Evolutionary conservation across 2,797 vertebrate genomes (phyloP).

Genomic region (Euthynnus affinis): DNA sequence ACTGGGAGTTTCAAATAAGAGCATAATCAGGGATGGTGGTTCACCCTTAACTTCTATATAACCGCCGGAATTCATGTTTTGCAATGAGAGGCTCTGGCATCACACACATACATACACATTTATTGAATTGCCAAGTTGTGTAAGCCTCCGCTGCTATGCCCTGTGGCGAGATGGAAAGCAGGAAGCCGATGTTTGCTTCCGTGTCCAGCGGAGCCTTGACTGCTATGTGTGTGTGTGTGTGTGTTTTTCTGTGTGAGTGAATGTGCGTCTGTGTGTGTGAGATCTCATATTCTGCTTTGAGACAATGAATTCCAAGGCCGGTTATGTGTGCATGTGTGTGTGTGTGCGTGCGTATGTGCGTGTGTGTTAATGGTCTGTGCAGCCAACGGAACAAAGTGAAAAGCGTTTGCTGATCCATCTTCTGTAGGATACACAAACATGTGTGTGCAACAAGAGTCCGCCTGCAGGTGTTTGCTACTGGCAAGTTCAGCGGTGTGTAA

Average conservation of each 20-base stretch:
- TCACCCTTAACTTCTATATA: neutral
- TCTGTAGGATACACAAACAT: constrained; percentile 47
- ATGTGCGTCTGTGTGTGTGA: constrained; percentile 1
- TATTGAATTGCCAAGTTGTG: neutral
- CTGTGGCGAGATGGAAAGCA: constrained; percentile 41
- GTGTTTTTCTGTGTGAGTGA: constrained; percentile 32
- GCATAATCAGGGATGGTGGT: neutral
- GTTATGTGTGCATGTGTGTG: neutral
- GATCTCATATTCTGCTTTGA: constrained; percentile 26
- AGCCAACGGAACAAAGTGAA: constrained; percentile 64
- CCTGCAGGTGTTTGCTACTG: constrained; percentile 38
- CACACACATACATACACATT: constrained; percentile 17
- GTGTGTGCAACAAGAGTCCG: constrained; percentile 26
- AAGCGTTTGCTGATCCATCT: constrained; percentile 55
- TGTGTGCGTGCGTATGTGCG: constrained; percentile 1
- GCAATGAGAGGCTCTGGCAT: neutral
- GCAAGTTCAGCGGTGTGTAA: constrained; percentile 35
- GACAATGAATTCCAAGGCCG: constrained; percentile 50
- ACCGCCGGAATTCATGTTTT: constrained; percentile 15
- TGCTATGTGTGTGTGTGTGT: constrained; percentile 27
- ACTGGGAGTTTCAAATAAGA: constrained; percentile 37
- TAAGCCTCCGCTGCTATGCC: constrained; percentile 32
- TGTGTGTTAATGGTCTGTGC: constrained; percentile 59
- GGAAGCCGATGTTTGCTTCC: constrained; percentile 43
- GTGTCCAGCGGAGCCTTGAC: constrained; percentile 47